Percentiles rank a stretch among this genome's conserved stretches.
Conservation (phyloP, 2,113 vertebrate genomes). For the Dendropsophus ebraccatus region DNA sequence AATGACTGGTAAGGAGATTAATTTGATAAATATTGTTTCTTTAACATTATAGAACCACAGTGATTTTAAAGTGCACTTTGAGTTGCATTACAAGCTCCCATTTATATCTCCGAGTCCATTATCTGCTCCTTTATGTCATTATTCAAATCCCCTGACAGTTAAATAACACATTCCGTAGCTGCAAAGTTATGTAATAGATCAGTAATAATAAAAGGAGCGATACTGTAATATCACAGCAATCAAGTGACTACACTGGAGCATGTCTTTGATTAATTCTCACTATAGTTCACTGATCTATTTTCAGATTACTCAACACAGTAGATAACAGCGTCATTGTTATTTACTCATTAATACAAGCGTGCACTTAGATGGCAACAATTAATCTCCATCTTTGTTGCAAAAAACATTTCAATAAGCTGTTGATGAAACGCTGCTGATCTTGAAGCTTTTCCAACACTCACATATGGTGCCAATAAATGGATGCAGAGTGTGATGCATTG, state of each 20-base stretch:
- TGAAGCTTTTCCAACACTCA: slow-evolving; percentile 39
- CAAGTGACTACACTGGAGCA: slow-evolving; percentile 29
- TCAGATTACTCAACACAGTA: slow-evolving; percentile 42
- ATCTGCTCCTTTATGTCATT: slow-evolving; percentile 10
- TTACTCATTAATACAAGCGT: slow-evolving; percentile 51
- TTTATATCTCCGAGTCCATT: background rate
- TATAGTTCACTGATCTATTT: slow-evolving; percentile 50
- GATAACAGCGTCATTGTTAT: slow-evolving; percentile 51
- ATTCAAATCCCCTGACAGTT: background rate
- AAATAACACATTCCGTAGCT: slow-evolving; percentile 18
- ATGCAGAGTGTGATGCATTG: slow-evolving; percentile 7
- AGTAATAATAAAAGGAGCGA: slow-evolving; percentile 38
- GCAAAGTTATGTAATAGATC: slow-evolving; percentile 27
- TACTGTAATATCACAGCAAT: slow-evolving; percentile 38
- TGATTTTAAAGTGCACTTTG: slow-evolving; percentile 20
- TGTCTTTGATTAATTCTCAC: slow-evolving; percentile 29
- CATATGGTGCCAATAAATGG: slow-evolving; percentile 30
- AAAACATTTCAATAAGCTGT: slow-evolving; percentile 37
- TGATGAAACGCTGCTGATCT: slow-evolving; percentile 40
- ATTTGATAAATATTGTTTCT: slow-evolving; percentile 8
- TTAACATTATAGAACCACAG: background rate
- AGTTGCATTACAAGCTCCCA: background rate
- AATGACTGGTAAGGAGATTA: background rate
- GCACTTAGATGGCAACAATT: slow-evolving; percentile 38
- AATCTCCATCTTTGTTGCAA: slow-evolving; percentile 52